Evolutionary conservation across 1,140 invertebrate species (phyloP), one percentile per base, ranked within the genome.

Genomic region (Phenacoccus solenopsis): DNA sequence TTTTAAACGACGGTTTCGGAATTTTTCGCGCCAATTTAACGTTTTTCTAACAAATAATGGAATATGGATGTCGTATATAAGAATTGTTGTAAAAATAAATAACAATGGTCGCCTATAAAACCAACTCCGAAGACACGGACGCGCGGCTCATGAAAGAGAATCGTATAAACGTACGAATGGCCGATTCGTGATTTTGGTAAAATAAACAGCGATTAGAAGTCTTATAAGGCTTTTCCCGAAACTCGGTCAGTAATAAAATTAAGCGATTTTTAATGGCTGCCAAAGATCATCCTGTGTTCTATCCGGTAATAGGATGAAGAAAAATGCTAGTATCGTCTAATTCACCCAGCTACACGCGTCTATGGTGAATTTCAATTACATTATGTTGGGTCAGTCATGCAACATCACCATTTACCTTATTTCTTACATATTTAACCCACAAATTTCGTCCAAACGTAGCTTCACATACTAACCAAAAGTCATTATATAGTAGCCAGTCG

Each of bases 201-300:
- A 49, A 49, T 49, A 49, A 49, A 49, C 38, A 49, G 20, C 38
- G 38, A 49, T 49, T 49, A 49, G 38, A 49, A 49, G 12, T n/a
- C n/a, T n/a, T n/a, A n/a, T n/a, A n/a, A 49, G 20, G 38, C 38
- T 49, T 49, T 49, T 13, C 20, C 12, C 20, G 38, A 49, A 49
- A 49, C 38, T 49, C 38, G 38, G 38, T 49, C 38, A 49, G 38
- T 49, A 49, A 49, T 49, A 49, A 49, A 49, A 49, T 49, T 49
- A 49, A 49, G 38, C 38, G 38, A 49, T 49, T 49, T 49, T 49
- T 49, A 49, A 49, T 49, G 38, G 12, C 20, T 2, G 38, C 13
- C 38, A 2, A 16, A 2, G 5, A 49, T 49, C n/a, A n/a, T n/a
- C n/a, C n/a, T n/a, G n/a, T n/a, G n/a, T n/a, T n/a, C n/a, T n/a